Evolutionary conservation across 2,888 invertebrate genomes (phyloP).

Genomic region (Chaetogeoica ovagalla): DNA sequence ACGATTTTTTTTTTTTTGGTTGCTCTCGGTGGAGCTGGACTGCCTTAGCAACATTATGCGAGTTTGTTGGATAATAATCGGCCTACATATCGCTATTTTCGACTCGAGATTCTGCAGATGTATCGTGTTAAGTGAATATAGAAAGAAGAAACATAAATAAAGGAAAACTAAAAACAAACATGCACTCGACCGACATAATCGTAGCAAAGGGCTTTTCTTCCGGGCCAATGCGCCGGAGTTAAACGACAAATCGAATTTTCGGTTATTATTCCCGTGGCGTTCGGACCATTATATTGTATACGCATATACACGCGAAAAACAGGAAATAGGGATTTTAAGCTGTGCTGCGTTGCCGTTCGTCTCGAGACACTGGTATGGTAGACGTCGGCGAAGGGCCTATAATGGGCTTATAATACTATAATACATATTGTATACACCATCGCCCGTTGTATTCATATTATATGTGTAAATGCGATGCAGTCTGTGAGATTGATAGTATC

Average conservation of each 20-base stretch:
- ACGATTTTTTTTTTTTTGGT: too few relatives aligned
- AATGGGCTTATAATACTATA: too few relatives aligned
- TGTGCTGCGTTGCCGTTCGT: neutral
- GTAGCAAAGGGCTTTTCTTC: conserved; percentile 1
- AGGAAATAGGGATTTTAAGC: conserved; percentile 9
- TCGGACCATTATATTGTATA: neutral
- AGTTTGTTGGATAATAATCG: too few relatives aligned
- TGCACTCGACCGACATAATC: conserved; percentile 2
- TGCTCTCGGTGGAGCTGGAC: too few relatives aligned
- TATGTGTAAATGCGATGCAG: too few relatives aligned
- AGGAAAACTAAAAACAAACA: conserved; percentile 13
- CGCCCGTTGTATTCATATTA: too few relatives aligned
- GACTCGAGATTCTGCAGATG: conserved; percentile 1
- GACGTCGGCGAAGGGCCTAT: too few relatives aligned
- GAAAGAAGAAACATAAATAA: neutral
- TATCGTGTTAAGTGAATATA: neutral
- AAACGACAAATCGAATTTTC: conserved; percentile 34
- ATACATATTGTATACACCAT: too few relatives aligned
- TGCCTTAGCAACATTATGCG: too few relatives aligned
- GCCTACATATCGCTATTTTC: neutral
- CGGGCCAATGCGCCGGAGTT: neutral
- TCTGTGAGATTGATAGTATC: too few relatives aligned
- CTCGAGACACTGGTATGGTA: too few relatives aligned
- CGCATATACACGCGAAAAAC: neutral
- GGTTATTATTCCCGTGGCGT: conserved; percentile 12